phyloP scores from a whole-genome alignment of 2,888 invertebrate genomes.

The Erannis defoliaria region DNA sequence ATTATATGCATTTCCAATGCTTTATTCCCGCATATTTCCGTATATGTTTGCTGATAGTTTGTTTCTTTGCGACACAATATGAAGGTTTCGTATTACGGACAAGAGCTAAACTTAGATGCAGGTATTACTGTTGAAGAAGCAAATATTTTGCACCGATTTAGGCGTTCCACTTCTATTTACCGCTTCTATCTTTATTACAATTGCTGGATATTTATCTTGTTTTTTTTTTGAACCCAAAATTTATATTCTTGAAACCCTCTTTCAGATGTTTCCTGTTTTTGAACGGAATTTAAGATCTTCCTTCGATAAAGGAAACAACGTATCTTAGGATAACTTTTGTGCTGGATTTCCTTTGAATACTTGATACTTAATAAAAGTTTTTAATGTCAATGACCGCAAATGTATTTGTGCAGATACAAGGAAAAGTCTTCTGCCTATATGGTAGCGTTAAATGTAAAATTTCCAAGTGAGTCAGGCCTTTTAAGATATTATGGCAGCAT shows the following conservation, averaged over 20 bases:
- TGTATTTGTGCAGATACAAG: not conserved
- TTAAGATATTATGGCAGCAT: constrained; percentile 28
- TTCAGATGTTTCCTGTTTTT: too few species aligned
- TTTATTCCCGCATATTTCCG: not conserved
- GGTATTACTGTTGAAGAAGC: not conserved
- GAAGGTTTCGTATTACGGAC: constrained; percentile 19
- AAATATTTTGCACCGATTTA: constrained; percentile 14
- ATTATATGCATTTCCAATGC: too few species aligned
- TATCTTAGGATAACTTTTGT: too few species aligned
- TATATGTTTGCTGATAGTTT: not conserved
- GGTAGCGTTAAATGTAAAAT: too few species aligned
- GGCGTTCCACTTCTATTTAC: not conserved
- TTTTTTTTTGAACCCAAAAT: too few species aligned
- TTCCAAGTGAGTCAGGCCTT: constrained; percentile 12
- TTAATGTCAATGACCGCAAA: not conserved
- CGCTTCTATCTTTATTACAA: not conserved
- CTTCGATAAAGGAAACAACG: too few species aligned
- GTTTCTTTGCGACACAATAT: not conserved
- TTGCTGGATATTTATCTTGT: not conserved
- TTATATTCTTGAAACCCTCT: too few species aligned
- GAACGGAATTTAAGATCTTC: not conserved
- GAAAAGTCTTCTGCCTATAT: too few species aligned
- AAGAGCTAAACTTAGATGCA: constrained; percentile 8
- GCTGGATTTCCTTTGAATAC: too few species aligned
- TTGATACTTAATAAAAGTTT: not conserved